Evolutionary conservation across 1,140 invertebrate genomes (phyloP).

Genomic region (Scaptomyza hsui): DNA sequence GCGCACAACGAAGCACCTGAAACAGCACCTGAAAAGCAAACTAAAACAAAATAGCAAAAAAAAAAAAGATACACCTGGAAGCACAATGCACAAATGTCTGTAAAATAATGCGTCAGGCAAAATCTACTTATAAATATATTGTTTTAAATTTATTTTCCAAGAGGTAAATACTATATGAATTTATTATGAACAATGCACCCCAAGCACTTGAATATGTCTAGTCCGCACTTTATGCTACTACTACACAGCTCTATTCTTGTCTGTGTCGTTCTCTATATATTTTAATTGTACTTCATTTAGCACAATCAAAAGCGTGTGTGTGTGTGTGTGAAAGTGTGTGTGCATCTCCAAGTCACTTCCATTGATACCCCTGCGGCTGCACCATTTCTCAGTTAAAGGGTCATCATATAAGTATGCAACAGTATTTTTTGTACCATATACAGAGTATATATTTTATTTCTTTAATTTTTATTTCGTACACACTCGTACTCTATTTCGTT

Average conservation of each 20-base stretch:
- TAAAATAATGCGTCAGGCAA: not conserved
- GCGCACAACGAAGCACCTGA: conserved; percentile 12
- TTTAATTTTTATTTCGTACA: conserved; percentile 52
- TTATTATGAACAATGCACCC: conserved; percentile 16
- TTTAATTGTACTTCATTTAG: conserved; percentile 70
- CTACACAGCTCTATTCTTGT: conserved; percentile 37
- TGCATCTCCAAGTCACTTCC: conserved; percentile 4
- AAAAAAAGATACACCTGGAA: conserved; percentile 1
- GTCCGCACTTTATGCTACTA: conserved; percentile 38
- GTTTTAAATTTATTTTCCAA: conserved; percentile 1
- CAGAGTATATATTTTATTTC: conserved; percentile 24
- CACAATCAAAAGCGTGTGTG: conserved; percentile 34
- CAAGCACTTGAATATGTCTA: conserved; percentile 43
- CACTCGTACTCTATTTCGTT: conserved; percentile 50
- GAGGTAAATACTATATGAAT: not conserved
- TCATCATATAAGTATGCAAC: conserved; percentile 51
- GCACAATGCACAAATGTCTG: conserved; percentile 24
- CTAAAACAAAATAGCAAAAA: not conserved
- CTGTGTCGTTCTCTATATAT: conserved; percentile 46
- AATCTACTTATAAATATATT: conserved; percentile 8
- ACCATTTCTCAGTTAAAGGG: conserved; percentile 35
- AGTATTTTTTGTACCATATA: conserved; percentile 16
- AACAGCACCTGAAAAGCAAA: conserved; percentile 5
- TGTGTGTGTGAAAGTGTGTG: not conserved
- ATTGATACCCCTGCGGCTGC: conserved; percentile 35